Conservation (phyloP, 2,888 invertebrate genomes). For the Allygus modestus region DNA sequence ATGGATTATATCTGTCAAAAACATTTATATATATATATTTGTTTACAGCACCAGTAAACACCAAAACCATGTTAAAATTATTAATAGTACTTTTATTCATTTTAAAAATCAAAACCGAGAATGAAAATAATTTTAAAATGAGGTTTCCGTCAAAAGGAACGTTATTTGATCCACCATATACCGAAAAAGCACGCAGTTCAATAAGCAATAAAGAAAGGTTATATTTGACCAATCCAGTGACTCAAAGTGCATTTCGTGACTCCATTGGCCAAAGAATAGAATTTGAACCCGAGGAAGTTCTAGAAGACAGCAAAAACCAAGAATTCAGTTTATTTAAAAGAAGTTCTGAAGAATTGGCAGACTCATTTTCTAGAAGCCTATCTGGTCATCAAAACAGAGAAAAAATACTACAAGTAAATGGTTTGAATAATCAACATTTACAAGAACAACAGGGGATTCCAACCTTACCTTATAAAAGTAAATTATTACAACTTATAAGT, state of each 20-base stretch:
- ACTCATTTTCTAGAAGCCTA: background rate
- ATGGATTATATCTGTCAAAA: too few relatives aligned
- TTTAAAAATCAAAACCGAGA: slow-evolving; percentile 9
- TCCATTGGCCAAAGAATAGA: background rate
- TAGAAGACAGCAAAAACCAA: background rate
- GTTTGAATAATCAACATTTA: background rate
- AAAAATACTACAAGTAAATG: background rate
- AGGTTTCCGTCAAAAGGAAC: background rate
- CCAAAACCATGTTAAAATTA: slow-evolving; percentile 3
- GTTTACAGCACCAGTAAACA: too few relatives aligned
- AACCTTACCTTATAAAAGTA: background rate
- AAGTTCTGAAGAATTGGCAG: background rate
- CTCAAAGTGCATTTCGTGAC: background rate
- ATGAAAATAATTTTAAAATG: slow-evolving; percentile 5
- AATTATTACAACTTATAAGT: background rate
- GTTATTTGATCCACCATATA: background rate
- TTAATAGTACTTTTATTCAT: background rate
- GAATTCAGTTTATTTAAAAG: background rate
- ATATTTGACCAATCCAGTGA: background rate
- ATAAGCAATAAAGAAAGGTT: background rate
- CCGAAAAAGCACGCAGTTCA: background rate
- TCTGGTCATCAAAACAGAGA: background rate
- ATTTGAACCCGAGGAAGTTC: background rate
- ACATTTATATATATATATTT: too few relatives aligned
- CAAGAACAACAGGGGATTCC: background rate